phyloP scores from a whole-genome alignment of 2,113 vertebrate genomes.

The Climacteris rufus region DNA sequence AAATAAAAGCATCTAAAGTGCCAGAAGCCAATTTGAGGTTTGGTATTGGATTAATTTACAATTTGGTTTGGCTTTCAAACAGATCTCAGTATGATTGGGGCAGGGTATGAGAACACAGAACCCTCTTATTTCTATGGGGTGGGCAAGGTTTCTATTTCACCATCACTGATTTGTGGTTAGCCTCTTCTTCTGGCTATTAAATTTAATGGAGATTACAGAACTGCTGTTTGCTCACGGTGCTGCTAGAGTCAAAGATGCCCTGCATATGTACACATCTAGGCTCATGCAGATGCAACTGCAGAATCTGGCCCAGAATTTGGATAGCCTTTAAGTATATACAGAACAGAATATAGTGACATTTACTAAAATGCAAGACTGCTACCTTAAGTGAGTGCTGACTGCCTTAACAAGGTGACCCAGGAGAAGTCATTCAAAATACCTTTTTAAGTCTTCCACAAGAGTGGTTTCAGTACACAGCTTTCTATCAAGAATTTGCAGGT shows the following conservation, averaged over 20 bases:
- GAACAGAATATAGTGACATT: background rate
- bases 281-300: background rate
- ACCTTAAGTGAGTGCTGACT: background rate
- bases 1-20: slow-evolving; percentile 43
- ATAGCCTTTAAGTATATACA: background rate
- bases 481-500: background rate
- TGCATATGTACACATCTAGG: background rate
- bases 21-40: slow-evolving; percentile 25
- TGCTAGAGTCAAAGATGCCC: background rate
- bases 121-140: slow-evolving; percentile 28
- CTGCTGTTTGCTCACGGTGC: background rate
- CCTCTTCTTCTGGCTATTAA: slow-evolving; percentile 38
- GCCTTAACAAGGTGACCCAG: background rate
- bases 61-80: slow-evolving; percentile 54
- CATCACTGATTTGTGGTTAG: background rate
- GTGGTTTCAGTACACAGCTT: background rate
- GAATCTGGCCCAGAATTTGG: background rate
- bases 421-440: background rate
- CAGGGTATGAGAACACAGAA: slow-evolving; percentile 31
- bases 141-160: slow-evolving; percentile 20
- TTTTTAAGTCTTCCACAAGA: background rate
- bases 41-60: slow-evolving; percentile 46
- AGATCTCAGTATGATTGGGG: slow-evolving; percentile 9
- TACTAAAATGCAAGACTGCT: background rate
- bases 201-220: slow-evolving; percentile 25